Conservation (phyloP, 2,113 vertebrate genomes). For the Cottus gobio region DNA sequence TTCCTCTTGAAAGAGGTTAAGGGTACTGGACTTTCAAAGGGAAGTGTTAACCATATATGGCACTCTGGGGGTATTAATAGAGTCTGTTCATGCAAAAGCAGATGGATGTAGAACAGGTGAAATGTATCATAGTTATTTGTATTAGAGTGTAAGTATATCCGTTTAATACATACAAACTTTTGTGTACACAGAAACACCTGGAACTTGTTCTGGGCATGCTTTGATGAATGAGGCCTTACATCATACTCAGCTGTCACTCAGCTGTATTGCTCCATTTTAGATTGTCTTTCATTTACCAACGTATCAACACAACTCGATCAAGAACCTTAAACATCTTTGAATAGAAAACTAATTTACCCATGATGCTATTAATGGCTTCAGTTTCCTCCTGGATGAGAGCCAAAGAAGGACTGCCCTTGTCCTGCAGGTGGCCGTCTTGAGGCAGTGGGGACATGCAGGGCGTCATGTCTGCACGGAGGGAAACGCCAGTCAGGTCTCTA, state of each 20-base stretch:
- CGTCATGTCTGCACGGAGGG: constrained; percentile 85
- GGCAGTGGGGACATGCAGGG: constrained; percentile 93
- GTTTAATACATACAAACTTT: not conserved
- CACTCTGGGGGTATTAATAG: no score
- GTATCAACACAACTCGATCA: not conserved
- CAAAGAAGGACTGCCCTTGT: constrained; percentile 84
- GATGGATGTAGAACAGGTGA: not conserved
- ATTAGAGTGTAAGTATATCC: not conserved
- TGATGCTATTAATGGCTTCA: constrained; percentile 86
- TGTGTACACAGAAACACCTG: not conserved
- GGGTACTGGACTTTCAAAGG: not conserved
- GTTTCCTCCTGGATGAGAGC: constrained; percentile 91
- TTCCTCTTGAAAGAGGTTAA: not conserved
- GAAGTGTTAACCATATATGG: not conserved
- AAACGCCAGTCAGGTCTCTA: not conserved
- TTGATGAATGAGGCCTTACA: no score
- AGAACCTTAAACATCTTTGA: not conserved
- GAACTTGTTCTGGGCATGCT: not conserved
- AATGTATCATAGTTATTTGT: not conserved
- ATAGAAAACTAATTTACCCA: constrained; percentile 82
- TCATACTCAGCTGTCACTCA: not conserved
- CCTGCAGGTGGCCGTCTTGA: constrained; percentile 87
- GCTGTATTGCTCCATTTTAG: not conserved
- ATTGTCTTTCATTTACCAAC: not conserved
- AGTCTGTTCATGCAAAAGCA: not conserved